Evolutionary conservation across 2,888 invertebrate genomes (phyloP).

Genomic region (Ectobius pallidus): DNA sequence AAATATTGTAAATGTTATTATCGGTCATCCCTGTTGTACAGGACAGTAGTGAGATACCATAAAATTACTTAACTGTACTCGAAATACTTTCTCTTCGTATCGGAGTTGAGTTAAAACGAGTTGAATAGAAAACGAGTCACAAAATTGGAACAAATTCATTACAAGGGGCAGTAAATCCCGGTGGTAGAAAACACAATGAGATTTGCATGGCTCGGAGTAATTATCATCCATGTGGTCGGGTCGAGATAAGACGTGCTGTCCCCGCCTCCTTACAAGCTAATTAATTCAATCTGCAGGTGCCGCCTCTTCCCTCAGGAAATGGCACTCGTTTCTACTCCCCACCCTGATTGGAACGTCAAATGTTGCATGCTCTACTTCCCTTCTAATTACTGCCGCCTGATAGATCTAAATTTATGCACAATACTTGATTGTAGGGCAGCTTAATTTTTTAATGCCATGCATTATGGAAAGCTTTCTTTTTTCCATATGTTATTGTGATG

Average conservation of each 20-base stretch:
- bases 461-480: neutral
- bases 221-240: neutral
- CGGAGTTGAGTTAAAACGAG: too few relatives aligned
- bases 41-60: too few relatives aligned
- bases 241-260: constrained; percentile 11
- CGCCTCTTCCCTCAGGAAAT: constrained; percentile 38
- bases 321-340: constrained; percentile 25
- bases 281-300: constrained; percentile 36
- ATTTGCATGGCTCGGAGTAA: constrained; percentile 4
- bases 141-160: neutral
- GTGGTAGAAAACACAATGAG: neutral
- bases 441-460: constrained; percentile 18
- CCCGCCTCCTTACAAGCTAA: constrained; percentile 31
- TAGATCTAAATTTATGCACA: constrained; percentile 16
- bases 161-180: neutral
- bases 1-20: too few relatives aligned
- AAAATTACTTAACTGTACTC: too few relatives aligned
- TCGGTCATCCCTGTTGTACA: too few relatives aligned
- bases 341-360: constrained; percentile 29
- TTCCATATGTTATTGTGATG: neutral
- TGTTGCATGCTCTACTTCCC: constrained; percentile 10
- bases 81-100: too few relatives aligned
- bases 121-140: neutral
- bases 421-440: constrained; percentile 9
- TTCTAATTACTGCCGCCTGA: constrained; percentile 21